Evolutionary conservation across 2,888 invertebrate species (phyloP).

Genomic region (Callinectes sapidus): DNA sequence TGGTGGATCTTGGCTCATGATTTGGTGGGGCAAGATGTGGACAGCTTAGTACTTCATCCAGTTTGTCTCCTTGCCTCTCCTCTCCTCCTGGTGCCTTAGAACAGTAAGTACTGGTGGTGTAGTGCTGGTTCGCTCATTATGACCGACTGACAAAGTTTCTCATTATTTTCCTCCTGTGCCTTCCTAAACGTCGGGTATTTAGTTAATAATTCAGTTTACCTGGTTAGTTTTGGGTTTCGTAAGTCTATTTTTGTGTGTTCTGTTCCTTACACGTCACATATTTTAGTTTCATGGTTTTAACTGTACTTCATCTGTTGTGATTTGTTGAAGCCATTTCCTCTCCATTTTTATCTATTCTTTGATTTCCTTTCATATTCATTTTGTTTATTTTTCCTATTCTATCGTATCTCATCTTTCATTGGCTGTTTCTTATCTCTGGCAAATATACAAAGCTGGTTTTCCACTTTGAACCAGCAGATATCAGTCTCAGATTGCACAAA

Average conservation of each 20-base stretch:
- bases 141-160: background rate
- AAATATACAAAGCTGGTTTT: background rate
- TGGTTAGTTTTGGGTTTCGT: background rate
- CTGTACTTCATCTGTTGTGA: background rate
- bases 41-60: background rate
- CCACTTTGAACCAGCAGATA: background rate
- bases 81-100: background rate
- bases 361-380: background rate
- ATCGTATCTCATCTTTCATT: background rate
- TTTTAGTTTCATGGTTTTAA: background rate
- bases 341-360: background rate
- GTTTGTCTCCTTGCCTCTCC: background rate
- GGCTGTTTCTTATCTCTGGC: background rate
- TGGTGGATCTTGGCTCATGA: background rate
- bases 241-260: background rate
- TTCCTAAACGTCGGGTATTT: background rate
- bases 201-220: background rate
- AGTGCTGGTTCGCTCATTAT: background rate
- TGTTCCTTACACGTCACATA: background rate
- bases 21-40: slow-evolving; percentile 4
- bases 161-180: background rate
- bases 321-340: background rate
- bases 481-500: slow-evolving; percentile 17
- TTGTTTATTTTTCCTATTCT: background rate
- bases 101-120: background rate